Base-by-base conservation (phyloP, 2,113 vertebrate species). In the Maccullochella peelii region DNA sequence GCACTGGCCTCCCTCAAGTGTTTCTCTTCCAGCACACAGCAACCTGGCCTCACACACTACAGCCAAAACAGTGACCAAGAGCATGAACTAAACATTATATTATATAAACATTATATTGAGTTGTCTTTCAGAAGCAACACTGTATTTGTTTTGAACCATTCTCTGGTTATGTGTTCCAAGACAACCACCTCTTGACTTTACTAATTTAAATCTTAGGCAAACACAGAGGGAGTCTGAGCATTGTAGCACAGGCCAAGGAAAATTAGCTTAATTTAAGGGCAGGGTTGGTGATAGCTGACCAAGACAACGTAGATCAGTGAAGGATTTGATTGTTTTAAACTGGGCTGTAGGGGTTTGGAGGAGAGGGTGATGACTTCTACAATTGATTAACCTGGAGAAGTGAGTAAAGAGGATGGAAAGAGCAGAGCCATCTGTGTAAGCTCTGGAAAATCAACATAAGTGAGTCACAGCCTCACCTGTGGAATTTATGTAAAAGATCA, bases 51-150 rank as follows among this genome's bases (percentile, higher is more conserved):
- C n/a, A 27, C 42, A 58, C 0, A 6, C 58, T 30, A 47, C 9
- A 42, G 57, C 62, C 71, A 70, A 71, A 65, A 59, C n/a, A 69
- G 16, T 27, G 36, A 38, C 62, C 21, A 14, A 54, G 63, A 52
- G 12, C 27, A 54, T 2, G 15, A 47, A 25, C 23, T 50, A 71
- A 85, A 80, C 55, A 66, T 63, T 16, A 70, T 52, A 58, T 58
- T 2, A n/a, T n/a, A n/a, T 50, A 71, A 85, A 80, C 55, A 66
- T 63, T 16, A 70, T 52, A 58, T 58, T 2, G 7, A 58, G 40
- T 40, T 40, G 2, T 59, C 73, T 73, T 71, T 83, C 16, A 36
- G 47, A 30, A 54, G 27, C 4, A 70, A 23, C 9, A 20, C 4
- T 20, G 1, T 69, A 50, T 68, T 49, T 68, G 16, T 68, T 68